phyloP scores from a whole-genome alignment of 2,888 invertebrate species.

The Autographa pulchrina region DNA sequence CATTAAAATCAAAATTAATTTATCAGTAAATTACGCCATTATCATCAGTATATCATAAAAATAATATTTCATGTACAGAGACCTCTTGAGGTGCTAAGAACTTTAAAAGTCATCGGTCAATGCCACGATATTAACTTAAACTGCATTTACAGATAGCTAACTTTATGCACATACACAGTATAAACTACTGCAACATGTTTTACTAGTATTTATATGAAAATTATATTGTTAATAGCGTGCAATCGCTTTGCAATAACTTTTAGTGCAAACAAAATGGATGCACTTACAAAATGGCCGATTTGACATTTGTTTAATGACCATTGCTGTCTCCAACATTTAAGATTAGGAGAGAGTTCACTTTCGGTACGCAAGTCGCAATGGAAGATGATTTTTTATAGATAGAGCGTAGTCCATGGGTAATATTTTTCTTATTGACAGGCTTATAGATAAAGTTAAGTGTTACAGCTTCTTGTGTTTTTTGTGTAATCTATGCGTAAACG shows the following conservation, averaged over 20 bases:
- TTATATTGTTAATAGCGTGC: conserved; percentile 19
- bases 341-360: no score
- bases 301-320: no score
- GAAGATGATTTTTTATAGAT: no score
- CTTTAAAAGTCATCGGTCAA: conserved; percentile 51
- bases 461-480: conserved; percentile 42
- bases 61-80: conserved; percentile 17
- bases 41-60: background rate
- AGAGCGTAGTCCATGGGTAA: background rate
- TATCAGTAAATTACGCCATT: background rate
- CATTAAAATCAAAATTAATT: no score
- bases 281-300: background rate
- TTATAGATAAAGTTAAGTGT: conserved; percentile 24
- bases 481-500: conserved; percentile 36
- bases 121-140: conserved; percentile 39
- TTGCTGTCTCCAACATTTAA: no score
- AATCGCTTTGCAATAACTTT: conserved; percentile 28
- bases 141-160: conserved; percentile 23
- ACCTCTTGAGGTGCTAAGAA: conserved; percentile 20
- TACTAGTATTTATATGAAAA: conserved; percentile 39
- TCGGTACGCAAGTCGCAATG: no score
- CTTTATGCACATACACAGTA: conserved; percentile 30
- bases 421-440: conserved; percentile 5
- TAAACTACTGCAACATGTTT: conserved; percentile 21
- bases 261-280: conserved; percentile 21